Conservation (phyloP, 2,113 vertebrate genomes). For the Elaphurus davidianus region DNA sequence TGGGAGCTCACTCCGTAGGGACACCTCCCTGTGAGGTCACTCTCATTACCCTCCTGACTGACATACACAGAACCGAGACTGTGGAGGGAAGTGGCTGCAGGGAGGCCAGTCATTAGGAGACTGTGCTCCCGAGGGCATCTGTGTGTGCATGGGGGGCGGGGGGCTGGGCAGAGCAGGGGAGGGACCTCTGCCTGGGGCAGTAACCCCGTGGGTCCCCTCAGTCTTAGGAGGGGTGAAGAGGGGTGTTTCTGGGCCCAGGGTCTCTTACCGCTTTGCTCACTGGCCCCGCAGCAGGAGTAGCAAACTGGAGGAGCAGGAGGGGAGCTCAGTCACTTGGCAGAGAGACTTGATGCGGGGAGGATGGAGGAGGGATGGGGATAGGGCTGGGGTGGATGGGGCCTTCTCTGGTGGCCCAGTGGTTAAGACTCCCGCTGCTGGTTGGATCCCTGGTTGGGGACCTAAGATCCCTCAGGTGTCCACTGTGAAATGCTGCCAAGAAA, state of each 20-base stretch:
- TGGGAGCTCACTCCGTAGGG: neutral
- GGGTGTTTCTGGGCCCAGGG: no score
- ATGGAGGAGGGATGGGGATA: fast-evolving
- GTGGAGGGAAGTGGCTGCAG: neutral
- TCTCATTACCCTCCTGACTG: neutral
- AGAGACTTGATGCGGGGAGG: neutral
- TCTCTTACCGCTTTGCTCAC: neutral
- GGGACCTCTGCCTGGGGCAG: neutral
- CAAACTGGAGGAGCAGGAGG: neutral
- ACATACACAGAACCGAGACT: neutral
- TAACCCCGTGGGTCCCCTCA: neutral
- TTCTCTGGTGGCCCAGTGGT: neutral
- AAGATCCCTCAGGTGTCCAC: neutral
- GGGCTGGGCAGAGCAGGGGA: neutral
- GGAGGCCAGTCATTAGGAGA: neutral
- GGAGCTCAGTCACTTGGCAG: fast-evolving
- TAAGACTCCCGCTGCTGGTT: neutral
- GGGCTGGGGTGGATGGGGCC: fast-evolving
- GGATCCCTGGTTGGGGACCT: neutral
- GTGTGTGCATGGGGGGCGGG: neutral
- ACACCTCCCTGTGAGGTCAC: neutral
- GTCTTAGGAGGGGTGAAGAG: neutral
- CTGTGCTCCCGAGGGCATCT: no score
- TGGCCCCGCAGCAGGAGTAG: neutral
- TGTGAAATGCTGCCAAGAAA: neutral